phyloP scores from a whole-genome alignment of 2,797 vertebrate genomes.

The Pangasius krempfi region DNA sequence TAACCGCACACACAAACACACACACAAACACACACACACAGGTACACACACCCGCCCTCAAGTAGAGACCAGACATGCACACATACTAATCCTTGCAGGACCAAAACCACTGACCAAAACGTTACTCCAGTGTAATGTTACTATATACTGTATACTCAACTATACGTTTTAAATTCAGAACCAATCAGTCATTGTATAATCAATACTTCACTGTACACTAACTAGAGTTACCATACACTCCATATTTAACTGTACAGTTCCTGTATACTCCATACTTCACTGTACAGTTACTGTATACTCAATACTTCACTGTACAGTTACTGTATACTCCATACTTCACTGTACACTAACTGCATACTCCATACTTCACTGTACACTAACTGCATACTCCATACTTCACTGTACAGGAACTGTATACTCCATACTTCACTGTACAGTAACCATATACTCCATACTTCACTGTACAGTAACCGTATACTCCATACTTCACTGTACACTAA shows the following conservation, averaged over 20 bases:
- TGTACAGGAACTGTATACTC: neutral
- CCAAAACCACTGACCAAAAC: neutral
- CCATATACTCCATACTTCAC: neutral
- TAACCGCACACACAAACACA: constrained; percentile 8
- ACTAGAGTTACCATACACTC: neutral
- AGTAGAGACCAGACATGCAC: neutral
- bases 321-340: too few relatives aligned
- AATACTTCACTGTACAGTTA: too few relatives aligned
- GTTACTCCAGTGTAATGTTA: neutral
- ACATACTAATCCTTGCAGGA: neutral
- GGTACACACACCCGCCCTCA: neutral
- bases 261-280: neutral
- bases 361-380: neutral
- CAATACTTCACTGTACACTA: neutral
- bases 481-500: neutral
- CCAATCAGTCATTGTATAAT: neutral
- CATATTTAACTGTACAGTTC: neutral
- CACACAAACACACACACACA: constrained; percentile 8
- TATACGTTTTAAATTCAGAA: neutral
- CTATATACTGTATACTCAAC: neutral
- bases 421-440: neutral
- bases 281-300: too few relatives aligned
- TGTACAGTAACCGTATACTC: neutral
- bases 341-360: too few relatives aligned
- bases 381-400: neutral